Evolutionary conservation across 2,888 invertebrate genomes (phyloP).

Genomic region (Drosophila neonasuta): DNA sequence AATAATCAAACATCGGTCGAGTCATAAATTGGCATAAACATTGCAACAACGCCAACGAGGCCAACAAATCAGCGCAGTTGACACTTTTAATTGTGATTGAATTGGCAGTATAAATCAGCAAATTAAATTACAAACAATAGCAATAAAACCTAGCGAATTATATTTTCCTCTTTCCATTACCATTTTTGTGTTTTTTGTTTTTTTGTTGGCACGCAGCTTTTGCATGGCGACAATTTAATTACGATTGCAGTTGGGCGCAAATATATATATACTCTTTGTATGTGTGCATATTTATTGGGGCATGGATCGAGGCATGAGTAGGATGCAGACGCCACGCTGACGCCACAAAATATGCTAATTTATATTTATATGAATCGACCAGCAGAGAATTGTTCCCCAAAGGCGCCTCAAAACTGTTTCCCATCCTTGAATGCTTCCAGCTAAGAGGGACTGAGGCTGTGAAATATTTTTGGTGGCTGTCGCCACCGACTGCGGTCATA

Average conservation of each 20-base stretch:
- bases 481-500: constrained; percentile 68
- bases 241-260: constrained; percentile 49
- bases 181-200: constrained; percentile 3
- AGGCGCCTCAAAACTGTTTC: constrained; percentile 24
- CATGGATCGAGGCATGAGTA: constrained; percentile 2
- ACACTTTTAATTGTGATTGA: constrained; percentile 69
- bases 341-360: constrained; percentile 78
- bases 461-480: constrained; percentile 70
- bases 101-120: constrained; percentile 71
- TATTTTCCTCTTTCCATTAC: constrained; percentile 20
- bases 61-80: constrained; percentile 67
- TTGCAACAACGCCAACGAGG: constrained; percentile 49
- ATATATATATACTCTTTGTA: constrained; percentile 3
- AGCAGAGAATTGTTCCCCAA: constrained; percentile 34
- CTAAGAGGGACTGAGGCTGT: constrained; percentile 28
- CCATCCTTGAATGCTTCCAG: neutral
- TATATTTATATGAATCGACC: constrained; percentile 73
- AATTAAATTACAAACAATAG: constrained; percentile 71
- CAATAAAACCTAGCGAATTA: constrained; percentile 71
- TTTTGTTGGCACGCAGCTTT: constrained; percentile 47
- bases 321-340: constrained; percentile 60
- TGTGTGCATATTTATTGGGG: neutral
- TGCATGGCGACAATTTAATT: constrained; percentile 71
- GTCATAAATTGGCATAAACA: constrained; percentile 67
- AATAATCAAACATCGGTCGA: constrained; percentile 61